phyloP scores from a whole-genome alignment of 2,888 invertebrate genomes.

The Deroplatys truncata region DNA sequence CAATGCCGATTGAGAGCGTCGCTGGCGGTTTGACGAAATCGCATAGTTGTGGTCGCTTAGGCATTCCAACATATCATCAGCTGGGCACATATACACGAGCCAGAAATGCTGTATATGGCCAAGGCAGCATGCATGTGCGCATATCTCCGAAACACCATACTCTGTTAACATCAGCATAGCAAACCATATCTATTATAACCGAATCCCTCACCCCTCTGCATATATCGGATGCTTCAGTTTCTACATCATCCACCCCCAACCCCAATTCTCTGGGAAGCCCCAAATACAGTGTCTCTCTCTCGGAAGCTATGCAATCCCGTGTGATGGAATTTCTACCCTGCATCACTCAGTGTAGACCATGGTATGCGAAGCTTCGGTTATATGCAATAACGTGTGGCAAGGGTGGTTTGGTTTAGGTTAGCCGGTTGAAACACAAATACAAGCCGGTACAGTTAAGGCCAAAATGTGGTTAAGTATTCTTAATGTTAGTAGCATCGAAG shows the following conservation, averaged over 20 bases:
- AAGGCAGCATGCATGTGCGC: background rate
- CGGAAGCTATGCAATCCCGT: slow-evolving; percentile 6
- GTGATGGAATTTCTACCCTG: slow-evolving; percentile 24
- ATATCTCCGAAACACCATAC: background rate
- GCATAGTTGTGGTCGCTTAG: background rate
- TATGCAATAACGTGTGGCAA: background rate
- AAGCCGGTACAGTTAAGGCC: background rate
- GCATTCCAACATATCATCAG: slow-evolving; percentile 8
- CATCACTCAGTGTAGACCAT: slow-evolving; percentile 20
- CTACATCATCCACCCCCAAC: background rate
- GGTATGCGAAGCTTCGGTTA: slow-evolving; percentile 4
- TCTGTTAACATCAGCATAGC: background rate
- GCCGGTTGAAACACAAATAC: background rate
- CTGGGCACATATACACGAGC: background rate
- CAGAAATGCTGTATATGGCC: background rate
- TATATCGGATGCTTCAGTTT: slow-evolving; percentile 5
- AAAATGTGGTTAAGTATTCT: background rate
- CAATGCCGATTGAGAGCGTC: slow-evolving; percentile 1
- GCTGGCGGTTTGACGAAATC: slow-evolving; percentile 6
- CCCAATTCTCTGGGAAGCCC: background rate
- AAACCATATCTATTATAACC: background rate
- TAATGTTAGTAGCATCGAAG: too few species aligned
- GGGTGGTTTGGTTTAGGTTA: background rate
- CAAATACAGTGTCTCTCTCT: background rate
- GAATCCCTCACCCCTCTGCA: background rate